Base-by-base conservation (phyloP, 2,888 invertebrate species). In the Punctoribates punctum region DNA sequence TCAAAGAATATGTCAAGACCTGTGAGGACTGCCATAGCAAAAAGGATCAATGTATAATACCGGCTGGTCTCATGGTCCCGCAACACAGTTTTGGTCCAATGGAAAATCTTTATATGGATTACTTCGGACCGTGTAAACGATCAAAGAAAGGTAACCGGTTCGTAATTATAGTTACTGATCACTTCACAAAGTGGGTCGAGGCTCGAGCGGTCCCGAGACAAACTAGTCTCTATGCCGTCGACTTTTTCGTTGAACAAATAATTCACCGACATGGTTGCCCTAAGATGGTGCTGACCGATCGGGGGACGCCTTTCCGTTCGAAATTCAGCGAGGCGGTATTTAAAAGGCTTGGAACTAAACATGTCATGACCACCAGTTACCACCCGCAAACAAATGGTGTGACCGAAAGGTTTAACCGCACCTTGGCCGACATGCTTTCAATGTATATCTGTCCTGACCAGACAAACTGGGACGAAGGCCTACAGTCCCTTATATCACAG, bases 171-270 rank as follows among this genome's bases (percentile, higher is more conserved):
- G 60, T 27, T 5, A 79, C 75, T 27, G 78, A 78, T 27, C 76
- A 80, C 25, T 75, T 78, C 17, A 79, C 79, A 3, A 77, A 77
- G 48, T 80, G 62, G 77, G 80, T 77, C 1, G 78, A 79, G 29
- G 74, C 78, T 9, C 73, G 75, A 70, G 77, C 79, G 13, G 65
- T 79, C 0, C 48, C 73, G 65, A 75, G 78, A 38, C 42, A 42
- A 11, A 42, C 4, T 42, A 42, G 1, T 5, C 1, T 9, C 1
- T 5, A 42, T 9, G 42, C 42, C 1, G 42, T 11, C 1, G 13
- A 42, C 13, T 42, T 42, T 13, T 5, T 42, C 1, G 4, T 5
- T 11, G 42, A 42, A 9, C 6, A 11, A 42, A 42, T 42, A 42
- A 13, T 42, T 42, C 8, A 8, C 11, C 8, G 1, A 42, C 13